A percentile compares a stretch with the other conserved stretches of the same genome.
Evolutionary conservation across 1,140 invertebrate genomes (phyloP).

Genomic region (Drosophila tsacasi): DNA sequence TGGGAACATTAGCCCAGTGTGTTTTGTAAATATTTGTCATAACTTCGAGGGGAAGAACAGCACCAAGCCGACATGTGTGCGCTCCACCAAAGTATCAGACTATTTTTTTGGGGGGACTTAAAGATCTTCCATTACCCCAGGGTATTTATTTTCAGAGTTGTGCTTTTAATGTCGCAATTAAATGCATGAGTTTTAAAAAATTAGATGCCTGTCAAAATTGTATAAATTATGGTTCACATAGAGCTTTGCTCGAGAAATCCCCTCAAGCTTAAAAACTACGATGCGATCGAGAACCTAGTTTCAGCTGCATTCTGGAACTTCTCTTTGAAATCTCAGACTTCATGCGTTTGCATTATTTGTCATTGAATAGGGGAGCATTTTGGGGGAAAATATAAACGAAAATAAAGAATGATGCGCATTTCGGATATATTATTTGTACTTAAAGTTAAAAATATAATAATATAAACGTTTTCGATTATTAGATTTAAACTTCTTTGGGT

Average conservation of each 20-base stretch:
- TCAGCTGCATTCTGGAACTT: neutral
- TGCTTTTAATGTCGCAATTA: constrained; percentile 82
- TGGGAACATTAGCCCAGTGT: constrained; percentile 77
- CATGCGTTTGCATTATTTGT: neutral
- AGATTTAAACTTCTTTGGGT: too few species aligned
- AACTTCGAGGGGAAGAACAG: constrained; percentile 49
- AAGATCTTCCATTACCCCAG: constrained; percentile 19
- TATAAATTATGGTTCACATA: constrained; percentile 65
- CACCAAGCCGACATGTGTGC: constrained; percentile 39
- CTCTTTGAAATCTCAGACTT: constrained; percentile 20
- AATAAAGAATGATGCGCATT: neutral
- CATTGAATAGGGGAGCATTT: neutral
- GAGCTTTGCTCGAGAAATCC: constrained; percentile 52
- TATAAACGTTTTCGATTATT: too few species aligned
- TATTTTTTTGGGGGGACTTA: constrained; percentile 32
- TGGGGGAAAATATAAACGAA: neutral
- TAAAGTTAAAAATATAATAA: too few species aligned
- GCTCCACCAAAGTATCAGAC: constrained; percentile 24
- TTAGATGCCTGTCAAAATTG: constrained; percentile 77
- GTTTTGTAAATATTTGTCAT: constrained; percentile 83
- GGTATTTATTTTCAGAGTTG: constrained; percentile 54
- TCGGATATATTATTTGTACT: too few species aligned
- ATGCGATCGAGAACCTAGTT: neutral
- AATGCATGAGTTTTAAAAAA: constrained; percentile 81
- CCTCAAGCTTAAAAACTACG: constrained; percentile 8